phyloP scores from a whole-genome alignment of 2,113 vertebrate genomes.

The Artemisiospiza belli region DNA sequence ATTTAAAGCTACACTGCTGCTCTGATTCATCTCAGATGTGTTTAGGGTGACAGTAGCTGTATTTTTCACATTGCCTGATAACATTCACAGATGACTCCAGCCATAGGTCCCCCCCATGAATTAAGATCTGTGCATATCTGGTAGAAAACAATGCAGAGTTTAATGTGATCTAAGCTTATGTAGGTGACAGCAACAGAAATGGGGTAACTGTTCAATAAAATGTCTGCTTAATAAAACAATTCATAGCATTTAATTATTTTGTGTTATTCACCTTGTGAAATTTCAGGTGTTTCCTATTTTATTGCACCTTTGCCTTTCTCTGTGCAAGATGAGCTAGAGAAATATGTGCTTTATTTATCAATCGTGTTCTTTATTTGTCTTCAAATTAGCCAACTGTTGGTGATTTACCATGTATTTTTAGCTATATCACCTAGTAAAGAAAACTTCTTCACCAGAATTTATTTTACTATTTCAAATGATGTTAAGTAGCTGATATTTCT shows the following conservation, averaged over 20 bases:
- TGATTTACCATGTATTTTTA: background rate
- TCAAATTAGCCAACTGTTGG: background rate
- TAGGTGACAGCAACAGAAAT: background rate
- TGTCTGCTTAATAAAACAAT: background rate
- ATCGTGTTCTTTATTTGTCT: fast-evolving
- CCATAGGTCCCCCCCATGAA: background rate
- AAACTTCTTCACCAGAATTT: background rate
- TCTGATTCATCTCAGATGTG: background rate
- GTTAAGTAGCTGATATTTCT: background rate
- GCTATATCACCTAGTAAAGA: background rate
- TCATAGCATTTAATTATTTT: background rate
- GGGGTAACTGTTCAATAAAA: background rate
- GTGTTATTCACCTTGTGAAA: background rate
- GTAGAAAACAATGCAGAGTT: background rate
- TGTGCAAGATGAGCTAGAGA: background rate
- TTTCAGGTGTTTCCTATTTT: background rate
- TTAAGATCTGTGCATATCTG: background rate
- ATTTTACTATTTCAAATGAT: background rate
- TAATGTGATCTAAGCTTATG: background rate
- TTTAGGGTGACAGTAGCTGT: background rate
- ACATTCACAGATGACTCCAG: background rate
- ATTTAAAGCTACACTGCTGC: background rate
- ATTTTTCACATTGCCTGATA: background rate
- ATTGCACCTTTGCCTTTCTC: background rate
- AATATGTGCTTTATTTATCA: background rate